Conservation (phyloP, 2,113 vertebrate species). For the Edolisoma coerulescens region DNA sequence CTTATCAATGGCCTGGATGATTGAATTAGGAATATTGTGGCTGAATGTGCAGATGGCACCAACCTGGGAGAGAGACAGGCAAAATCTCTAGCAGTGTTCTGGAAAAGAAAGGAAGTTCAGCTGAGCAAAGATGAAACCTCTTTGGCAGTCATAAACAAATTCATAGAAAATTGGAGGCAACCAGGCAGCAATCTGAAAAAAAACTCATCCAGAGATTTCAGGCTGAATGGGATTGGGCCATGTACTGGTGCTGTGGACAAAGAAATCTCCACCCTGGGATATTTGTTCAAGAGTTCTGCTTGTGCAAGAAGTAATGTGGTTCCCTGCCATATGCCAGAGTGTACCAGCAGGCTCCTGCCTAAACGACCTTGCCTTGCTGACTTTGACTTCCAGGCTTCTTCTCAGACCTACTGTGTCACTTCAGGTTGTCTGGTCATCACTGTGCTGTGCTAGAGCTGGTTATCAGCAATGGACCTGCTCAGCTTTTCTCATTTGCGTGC, state of each 20-base stretch:
- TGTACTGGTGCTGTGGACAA: neutral
- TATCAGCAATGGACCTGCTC: neutral
- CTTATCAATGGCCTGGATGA: neutral
- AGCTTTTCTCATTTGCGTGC: neutral
- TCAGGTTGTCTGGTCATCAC: neutral
- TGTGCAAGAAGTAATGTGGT: neutral
- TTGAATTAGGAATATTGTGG: neutral
- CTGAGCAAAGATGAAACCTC: rapidly evolving
- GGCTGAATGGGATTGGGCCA: neutral
- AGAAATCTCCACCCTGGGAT: neutral
- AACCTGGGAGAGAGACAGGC: neutral
- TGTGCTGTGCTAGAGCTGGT: neutral
- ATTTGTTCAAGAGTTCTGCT: neutral
- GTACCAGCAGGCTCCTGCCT: neutral
- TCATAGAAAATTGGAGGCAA: neutral
- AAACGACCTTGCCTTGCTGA: neutral
- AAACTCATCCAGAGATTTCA: neutral
- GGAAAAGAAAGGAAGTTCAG: neutral
- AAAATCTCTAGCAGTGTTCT: neutral
- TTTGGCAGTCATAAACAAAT: neutral
- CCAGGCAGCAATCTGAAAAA: neutral
- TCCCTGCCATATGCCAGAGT: neutral
- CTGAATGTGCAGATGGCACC: neutral
- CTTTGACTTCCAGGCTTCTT: neutral
- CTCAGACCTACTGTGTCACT: neutral